Conservation (phyloP, 2,888 invertebrate genomes). For the Conchocele bisecta region DNA sequence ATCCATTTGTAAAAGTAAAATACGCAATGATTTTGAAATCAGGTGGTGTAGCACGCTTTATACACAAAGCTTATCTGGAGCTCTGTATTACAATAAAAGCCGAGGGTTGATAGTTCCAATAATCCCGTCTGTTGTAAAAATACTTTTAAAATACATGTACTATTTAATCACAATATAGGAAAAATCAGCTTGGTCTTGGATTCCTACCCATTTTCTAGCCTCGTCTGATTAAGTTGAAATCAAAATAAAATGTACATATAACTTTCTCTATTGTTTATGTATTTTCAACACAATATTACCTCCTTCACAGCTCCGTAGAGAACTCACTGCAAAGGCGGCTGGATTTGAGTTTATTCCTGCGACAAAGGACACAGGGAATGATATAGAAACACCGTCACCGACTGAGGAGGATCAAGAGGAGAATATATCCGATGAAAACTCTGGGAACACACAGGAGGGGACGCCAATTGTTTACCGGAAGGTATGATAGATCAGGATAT, state of each 20-base stretch:
- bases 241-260: too few species aligned
- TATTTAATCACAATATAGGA: not conserved
- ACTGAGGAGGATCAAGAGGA: constrained; percentile 33
- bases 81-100: too few species aligned
- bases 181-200: not conserved
- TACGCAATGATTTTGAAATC: too few species aligned
- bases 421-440: constrained; percentile 22
- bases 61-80: too few species aligned
- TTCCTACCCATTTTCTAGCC: too few species aligned
- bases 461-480: constrained; percentile 47
- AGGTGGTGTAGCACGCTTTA: too few species aligned
- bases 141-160: not conserved
- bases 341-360: constrained; percentile 81
- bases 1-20: too few species aligned
- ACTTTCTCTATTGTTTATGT: too few species aligned
- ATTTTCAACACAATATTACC: too few species aligned
- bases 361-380: constrained; percentile 59
- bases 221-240: too few species aligned
- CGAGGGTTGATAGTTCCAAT: too few species aligned
- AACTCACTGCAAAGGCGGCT: constrained; percentile 78
- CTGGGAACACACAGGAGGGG: constrained; percentile 6
- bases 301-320: constrained; percentile 70
- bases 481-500: too few species aligned
- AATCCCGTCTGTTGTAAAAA: not conserved
- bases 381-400: constrained; percentile 12